phyloP scores from a whole-genome alignment of 2,888 invertebrate species.

The Lasioglossum zephyrum region DNA sequence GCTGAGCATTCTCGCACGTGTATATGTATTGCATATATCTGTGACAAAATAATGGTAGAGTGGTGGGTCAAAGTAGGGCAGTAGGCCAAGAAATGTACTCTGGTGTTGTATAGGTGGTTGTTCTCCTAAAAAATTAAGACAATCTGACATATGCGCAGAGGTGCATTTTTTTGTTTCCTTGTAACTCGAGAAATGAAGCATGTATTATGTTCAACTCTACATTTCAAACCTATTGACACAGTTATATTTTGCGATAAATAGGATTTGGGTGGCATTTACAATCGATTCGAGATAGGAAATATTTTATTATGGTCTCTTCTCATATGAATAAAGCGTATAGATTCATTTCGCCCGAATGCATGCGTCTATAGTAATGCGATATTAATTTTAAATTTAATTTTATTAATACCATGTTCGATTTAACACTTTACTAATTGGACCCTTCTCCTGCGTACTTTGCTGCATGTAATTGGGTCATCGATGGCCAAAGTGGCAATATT shows the following conservation, averaged over 20 bases:
- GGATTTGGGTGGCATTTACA: neutral
- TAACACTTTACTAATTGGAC: constrained; percentile 5
- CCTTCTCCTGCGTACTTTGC: neutral
- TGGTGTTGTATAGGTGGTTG: neutral
- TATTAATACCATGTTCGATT: neutral
- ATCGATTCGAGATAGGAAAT: neutral
- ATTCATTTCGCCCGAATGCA: neutral
- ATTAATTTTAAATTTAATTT: constrained; percentile 14
- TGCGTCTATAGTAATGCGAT: neutral
- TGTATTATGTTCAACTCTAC: neutral
- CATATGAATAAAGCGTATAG: neutral
- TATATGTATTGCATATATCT: neutral
- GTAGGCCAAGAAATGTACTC: neutral
- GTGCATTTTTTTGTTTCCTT: neutral
- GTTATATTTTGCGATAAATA: neutral
- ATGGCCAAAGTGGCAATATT: constrained; percentile 7
- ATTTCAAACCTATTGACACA: neutral
- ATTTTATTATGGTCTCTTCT: neutral
- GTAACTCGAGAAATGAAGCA: neutral
- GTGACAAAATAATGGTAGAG: neutral
- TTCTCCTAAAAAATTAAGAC: constrained; percentile 2
- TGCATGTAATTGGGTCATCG: constrained; percentile 11
- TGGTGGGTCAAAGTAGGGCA: neutral
- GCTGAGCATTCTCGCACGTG: neutral
- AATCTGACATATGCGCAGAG: neutral